phyloP scores from a whole-genome alignment of 2,113 vertebrate genomes.

The Butorides virescens region DNA sequence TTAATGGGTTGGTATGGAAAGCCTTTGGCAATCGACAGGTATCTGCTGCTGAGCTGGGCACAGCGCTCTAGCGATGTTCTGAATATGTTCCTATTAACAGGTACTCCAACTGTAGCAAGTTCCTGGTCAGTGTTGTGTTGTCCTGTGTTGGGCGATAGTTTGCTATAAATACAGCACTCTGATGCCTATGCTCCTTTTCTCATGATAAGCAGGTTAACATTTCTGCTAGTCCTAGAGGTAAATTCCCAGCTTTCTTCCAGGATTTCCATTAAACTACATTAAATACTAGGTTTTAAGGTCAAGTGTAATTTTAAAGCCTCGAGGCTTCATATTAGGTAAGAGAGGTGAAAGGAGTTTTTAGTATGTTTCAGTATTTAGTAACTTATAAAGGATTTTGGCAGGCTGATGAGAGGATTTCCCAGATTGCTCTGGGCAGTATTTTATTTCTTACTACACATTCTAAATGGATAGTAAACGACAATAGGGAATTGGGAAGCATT shows the following conservation, averaged over 20 bases:
- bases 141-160: not conserved
- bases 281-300: conserved; percentile 8
- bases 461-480: not conserved
- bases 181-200: not conserved
- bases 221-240: not conserved
- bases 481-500: not conserved
- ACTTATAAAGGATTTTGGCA: not conserved
- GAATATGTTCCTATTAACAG: not conserved
- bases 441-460: not conserved
- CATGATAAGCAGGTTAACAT: not conserved
- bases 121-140: not conserved
- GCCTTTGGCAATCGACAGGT: not conserved
- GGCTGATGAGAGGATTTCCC: not conserved
- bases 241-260: not conserved
- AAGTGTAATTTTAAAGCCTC: not conserved
- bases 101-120: not conserved
- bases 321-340: not conserved
- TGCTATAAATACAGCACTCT: rapidly evolving
- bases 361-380: not conserved
- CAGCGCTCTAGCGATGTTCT: not conserved
- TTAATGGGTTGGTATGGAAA: not conserved
- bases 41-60: not conserved
- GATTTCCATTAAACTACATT: not conserved
- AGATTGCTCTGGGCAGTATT: not conserved
- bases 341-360: not conserved